Conservation (phyloP, 92 coral and sea anemone genomes). For the Phymanthus crucifer region DNA sequence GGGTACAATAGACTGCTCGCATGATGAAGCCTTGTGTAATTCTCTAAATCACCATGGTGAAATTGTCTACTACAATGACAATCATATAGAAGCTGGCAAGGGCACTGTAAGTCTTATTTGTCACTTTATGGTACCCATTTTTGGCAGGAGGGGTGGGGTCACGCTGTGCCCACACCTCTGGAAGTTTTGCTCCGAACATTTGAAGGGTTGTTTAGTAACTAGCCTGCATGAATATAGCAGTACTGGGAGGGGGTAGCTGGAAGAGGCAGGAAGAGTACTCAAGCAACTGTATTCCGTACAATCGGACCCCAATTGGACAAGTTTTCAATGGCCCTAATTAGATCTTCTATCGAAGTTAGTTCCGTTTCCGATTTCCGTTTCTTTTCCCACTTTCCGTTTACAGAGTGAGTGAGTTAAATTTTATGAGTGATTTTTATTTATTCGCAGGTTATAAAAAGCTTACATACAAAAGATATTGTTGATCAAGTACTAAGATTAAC, state of each 20-base stretch:
- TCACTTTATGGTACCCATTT: not conserved
- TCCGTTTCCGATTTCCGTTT: too few species aligned
- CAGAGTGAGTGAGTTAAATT: too few species aligned
- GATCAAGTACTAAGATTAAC: conserved; percentile 53
- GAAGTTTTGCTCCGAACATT: too few species aligned
- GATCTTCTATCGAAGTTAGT: not conserved
- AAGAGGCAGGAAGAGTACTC: too few species aligned
- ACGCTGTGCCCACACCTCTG: too few species aligned
- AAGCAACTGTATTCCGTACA: too few species aligned
- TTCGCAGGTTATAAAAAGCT: conserved; percentile 63
- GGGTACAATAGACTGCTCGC: conserved; percentile 65
- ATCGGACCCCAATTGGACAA: too few species aligned
- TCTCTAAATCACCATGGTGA: conserved; percentile 59
- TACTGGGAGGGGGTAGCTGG: too few species aligned
- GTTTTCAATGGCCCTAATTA: not conserved
- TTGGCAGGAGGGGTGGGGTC: too few species aligned
- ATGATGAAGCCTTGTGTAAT: conserved; percentile 56
- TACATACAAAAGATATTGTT: conserved; percentile 67
- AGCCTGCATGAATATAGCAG: too few species aligned
- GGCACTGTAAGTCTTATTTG: conserved; percentile 50
- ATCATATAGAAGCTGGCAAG: conserved; percentile 54
- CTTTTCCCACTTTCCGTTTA: too few species aligned
- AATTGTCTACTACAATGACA: conserved; percentile 60
- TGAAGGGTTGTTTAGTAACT: too few species aligned
- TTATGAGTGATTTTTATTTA: not conserved